Evolutionary conservation across 2,888 invertebrate genomes (phyloP).

Genomic region (Smittia sp.): DNA sequence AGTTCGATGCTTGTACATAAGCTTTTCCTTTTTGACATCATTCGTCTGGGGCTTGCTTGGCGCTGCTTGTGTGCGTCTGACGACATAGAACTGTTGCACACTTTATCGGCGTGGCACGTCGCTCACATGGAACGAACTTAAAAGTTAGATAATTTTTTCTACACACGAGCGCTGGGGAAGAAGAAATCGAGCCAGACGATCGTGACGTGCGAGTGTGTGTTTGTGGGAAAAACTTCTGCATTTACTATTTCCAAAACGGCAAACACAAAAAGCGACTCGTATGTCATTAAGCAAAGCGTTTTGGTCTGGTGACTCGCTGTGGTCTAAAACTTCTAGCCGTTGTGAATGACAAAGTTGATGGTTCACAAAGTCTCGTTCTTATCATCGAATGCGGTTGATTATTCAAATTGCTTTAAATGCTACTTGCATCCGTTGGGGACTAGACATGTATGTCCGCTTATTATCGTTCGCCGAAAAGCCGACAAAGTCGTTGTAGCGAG

Average conservation of each 20-base stretch:
- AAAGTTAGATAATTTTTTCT: slow-evolving; percentile 22
- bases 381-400: neutral
- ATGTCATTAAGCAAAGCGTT: neutral
- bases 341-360: neutral
- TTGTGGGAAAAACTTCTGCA: neutral
- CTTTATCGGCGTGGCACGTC: slow-evolving; percentile 36
- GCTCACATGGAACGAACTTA: slow-evolving; percentile 26
- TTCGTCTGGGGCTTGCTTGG: neutral
- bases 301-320: neutral
- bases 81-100: slow-evolving; percentile 30
- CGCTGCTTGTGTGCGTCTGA: neutral
- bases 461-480: neutral
- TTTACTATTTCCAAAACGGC: neutral
- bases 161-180: neutral
- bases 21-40: neutral
- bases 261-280: neutral
- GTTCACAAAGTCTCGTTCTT: neutral
- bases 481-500: neutral
- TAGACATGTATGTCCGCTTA: neutral
- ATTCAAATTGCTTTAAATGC: slow-evolving; percentile 7
- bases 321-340: neutral
- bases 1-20: neutral
- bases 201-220: neutral
- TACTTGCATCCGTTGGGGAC: neutral
- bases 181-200: neutral